Evolutionary conservation across 2,113 vertebrate species (phyloP), one percentile per base, ranked within the genome.

Genomic region (Platycercus adscitus): DNA sequence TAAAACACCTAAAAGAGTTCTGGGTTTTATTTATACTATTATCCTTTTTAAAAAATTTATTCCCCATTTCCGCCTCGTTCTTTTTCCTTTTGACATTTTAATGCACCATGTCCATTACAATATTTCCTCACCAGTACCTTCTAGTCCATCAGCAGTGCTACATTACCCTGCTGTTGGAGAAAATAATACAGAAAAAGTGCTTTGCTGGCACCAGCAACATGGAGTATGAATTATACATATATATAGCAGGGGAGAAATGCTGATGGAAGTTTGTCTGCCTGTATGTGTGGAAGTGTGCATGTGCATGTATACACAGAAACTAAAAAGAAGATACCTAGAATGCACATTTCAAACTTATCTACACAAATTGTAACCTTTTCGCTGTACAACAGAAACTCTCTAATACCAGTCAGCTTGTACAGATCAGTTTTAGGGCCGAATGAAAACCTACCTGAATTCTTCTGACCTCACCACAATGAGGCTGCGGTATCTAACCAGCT

Each of bases 141-240:
- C 93, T 71, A 52, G 95, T 91, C 96, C 95, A 96, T 96, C 97
- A 97, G 96, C 91, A 96, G 84, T 72, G 91, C 89, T 88, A 94
- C 86, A 77, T 92, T 96, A 96, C 61, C 53, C 63, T 79, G 95
- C 95, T 85, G 86, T 53, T 85, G 91, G 96, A 97, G 94, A 96
- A 96, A 97, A 93, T 69, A 93, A 96, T 56, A 96, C 0, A 0
- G 92, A 95, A 96, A 95, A 97, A 98, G 97, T 94, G 97, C 96
- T 96, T 97, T 91, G 97, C 89, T 97, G 95, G 96, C 96, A 96
- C 77, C 8, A 87, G 94, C 56, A 68, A 92, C 89, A 81, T 5
- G 28, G 87, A 97, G 95, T 97, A 98, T 98, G 98, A 98, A 98
- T 99, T 98, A 98, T 98, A 98, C 98, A 98, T 98, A 97, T 69